phyloP scores from a whole-genome alignment of 2,113 vertebrate species.

The Istiophorus platypterus region DNA sequence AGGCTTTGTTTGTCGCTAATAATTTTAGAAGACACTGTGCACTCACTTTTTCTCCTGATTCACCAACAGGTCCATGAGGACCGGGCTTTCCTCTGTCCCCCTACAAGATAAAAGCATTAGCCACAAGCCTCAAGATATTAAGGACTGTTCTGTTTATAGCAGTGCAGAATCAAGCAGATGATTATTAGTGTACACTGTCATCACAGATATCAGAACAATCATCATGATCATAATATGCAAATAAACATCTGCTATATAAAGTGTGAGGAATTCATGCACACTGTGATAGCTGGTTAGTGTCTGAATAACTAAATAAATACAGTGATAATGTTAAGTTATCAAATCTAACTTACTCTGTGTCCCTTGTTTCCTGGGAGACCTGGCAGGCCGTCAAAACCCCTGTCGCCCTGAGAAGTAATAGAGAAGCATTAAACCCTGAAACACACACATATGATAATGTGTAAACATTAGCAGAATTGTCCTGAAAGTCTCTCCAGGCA shows the following conservation, averaged over 20 bases:
- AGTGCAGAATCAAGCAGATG: conserved; percentile 43
- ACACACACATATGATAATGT: conserved; percentile 61
- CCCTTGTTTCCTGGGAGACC: conserved; percentile 93
- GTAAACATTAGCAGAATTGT: conserved; percentile 74
- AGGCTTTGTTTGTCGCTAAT: background rate
- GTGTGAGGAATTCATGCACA: conserved; percentile 35
- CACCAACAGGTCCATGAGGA: conserved; percentile 84
- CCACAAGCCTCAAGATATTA: conserved; percentile 36
- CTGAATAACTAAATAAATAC: conserved; percentile 30
- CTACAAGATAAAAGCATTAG: conserved; percentile 80
- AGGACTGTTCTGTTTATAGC: conserved; percentile 35
- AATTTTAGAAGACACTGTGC: conserved; percentile 23
- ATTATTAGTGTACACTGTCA: conserved; percentile 27
- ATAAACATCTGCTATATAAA: conserved; percentile 59
- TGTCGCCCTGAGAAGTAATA: conserved; percentile 87
- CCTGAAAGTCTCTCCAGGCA: conserved; percentile 69
- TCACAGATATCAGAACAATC: conserved; percentile 52
- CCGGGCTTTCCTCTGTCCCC: conserved; percentile 90
- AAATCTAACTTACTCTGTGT: conserved; percentile 80
- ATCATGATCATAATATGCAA: conserved; percentile 58
- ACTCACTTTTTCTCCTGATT: conserved; percentile 88
- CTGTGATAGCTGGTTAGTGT: background rate
- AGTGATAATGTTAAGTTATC: conserved; percentile 43
- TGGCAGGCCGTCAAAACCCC: conserved; percentile 93
- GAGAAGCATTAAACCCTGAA: conserved; percentile 64